phyloP scores from a whole-genome alignment of 2,113 vertebrate genomes.

The Clarias magur region DNA sequence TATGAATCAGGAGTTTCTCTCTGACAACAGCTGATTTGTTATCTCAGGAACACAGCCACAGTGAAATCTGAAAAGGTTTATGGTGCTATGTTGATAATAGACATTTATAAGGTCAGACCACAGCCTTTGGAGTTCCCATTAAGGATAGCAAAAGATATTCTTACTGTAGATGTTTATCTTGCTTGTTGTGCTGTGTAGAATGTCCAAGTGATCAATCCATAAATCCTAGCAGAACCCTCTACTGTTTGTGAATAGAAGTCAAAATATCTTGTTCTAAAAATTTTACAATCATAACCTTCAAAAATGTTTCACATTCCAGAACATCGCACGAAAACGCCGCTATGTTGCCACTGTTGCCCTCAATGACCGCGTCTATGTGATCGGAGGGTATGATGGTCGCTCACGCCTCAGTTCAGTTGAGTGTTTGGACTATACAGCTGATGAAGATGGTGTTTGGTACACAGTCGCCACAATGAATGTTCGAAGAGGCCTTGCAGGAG shows the following conservation, averaged over 20 bases:
- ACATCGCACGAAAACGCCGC: conserved; percentile 92
- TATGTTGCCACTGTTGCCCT: conserved; percentile 96
- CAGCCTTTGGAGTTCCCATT: not conserved
- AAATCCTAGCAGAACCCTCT: not conserved
- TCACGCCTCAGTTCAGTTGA: conserved; percentile 96
- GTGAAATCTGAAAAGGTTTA: not conserved
- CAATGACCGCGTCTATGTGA: conserved; percentile 94
- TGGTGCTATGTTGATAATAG: not conserved
- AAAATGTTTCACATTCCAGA: conserved; percentile 67
- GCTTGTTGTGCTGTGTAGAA: not conserved
- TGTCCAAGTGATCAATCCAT: not conserved
- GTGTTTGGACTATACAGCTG: conserved; percentile 92
- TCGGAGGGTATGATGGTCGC: conserved; percentile 94
- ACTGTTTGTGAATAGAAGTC: not conserved
- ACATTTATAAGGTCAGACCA: not conserved
- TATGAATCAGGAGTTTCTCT: not conserved
- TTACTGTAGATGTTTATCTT: not conserved
- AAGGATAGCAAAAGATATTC: not conserved
- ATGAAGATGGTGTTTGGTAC: conserved; percentile 98
- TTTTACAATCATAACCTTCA: not conserved
- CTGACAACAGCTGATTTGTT: not conserved
- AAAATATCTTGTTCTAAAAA: not conserved
- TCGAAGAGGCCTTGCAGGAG: conserved; percentile 89
- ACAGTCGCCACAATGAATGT: conserved; percentile 98
- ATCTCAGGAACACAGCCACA: not conserved